Evolutionary conservation across 2,888 invertebrate genomes (phyloP), one percentile per base, ranked within the genome.

Genomic region (Nymphalis polychloros): DNA sequence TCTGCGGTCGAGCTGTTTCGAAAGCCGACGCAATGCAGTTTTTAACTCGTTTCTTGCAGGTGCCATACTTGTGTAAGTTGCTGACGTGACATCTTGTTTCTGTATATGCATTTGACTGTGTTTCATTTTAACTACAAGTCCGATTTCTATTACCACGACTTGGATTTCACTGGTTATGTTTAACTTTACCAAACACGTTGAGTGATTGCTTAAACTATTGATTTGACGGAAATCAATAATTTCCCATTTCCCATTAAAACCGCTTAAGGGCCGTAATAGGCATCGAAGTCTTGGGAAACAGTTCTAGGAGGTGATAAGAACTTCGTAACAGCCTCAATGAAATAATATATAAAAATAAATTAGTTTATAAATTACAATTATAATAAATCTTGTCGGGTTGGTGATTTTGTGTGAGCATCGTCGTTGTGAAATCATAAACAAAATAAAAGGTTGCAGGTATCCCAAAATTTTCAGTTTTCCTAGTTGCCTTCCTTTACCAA

Each of bases 11-110:
- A 69, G 73, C 75, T 76, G 76, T 86, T 88, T 88, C 81, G 87
- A 88, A 89, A 89, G 84, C 80, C 75, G 80, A 79, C 78, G 79
- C 76, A 81, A 81, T 84, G 83, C 79, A 81, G 83, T 81, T 83
- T 82, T 72, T 68, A 68, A 70, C 71, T 61, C 70, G 73, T 73
- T 70, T 71, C 61, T 67, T 70, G 59, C 61, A 53, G 53, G 47
- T 59, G 41, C 60, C 65, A 60, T 63, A 59, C 47, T 62, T 59
- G 61, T 63, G 47, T 61, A 62, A 61, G 35, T 27, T 55, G 67
- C 67, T 62, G 60, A 67, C 60, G 35, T 59, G 53, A 35, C 64
- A 49, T 64, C 61, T 67, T 27, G 65, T 64, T 52, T 48, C 46
- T 61, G 57, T 50, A 59, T 59, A 23, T 46, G 59, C 23, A 47